Evolutionary conservation across 2,113 vertebrate genomes (phyloP), one percentile per base, ranked within the genome.

Genomic region (Brachypodius melanocephalos): DNA sequence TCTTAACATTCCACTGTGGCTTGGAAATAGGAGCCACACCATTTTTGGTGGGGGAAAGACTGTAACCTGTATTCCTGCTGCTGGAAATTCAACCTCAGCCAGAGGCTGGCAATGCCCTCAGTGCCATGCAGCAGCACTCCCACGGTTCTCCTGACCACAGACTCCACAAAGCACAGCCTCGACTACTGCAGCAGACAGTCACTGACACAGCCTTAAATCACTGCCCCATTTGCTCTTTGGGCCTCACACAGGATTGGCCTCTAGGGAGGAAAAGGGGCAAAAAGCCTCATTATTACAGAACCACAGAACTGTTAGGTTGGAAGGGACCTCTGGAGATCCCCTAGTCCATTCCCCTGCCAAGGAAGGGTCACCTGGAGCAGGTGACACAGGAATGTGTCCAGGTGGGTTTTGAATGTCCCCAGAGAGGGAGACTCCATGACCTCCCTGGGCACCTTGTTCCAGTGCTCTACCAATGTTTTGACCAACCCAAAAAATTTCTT

Each of bases 141-240:
- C 1, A 32, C 29, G 4, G 0, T 6, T n/a, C 12, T 16, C 31
- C 34, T 42, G 48, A 8, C 12, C 5, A 5, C 18, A 0, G 54
- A 18, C 34, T 20, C 21, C 48, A 29, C 7, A 8, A 17, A 32
- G 14, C 34, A 32, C 25, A 42, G 32, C 14, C 21, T 1, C 3
- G 8, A 24, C 36, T 25, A 9, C 25, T 12, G 4, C 14, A 22
- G 32, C 42, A 19, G 6, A 5, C 24, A 20, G 25, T 2, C 49
- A 17, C 40, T 8, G 17, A 13, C 2, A 36, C 25, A 9, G 1
- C 6, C 8, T 12, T 8, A 38, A 58, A 25, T 2, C 12, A 1
- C 59, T 14, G 69, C 55, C 11, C 5, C 20, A 1, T 8, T 1
- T 11, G 16, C 46, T 29, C 14, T 4, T 31, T 1, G 0, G 22